Conservation (phyloP, 37 sponge, comb jelly and placozoan species). For the Agelas oroides region DNA sequence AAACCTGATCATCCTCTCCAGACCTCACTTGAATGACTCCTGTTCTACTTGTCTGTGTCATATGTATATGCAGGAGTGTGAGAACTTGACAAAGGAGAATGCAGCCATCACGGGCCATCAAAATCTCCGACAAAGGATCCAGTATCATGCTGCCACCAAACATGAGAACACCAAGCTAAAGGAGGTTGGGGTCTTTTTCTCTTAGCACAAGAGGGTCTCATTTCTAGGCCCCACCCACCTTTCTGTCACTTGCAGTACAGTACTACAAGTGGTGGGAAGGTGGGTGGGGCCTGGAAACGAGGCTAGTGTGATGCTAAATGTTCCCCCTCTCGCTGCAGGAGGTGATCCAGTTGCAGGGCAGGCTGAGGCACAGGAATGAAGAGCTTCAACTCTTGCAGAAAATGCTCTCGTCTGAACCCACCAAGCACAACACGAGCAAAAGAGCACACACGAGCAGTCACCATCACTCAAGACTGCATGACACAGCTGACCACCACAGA, state of each 20-base stretch:
- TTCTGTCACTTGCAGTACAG: too few species aligned
- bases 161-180: constrained; percentile 78
- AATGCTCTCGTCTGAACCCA: neutral
- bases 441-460: neutral
- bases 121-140: constrained; percentile 82
- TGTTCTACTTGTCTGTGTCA: neutral
- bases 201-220: neutral
- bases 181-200: constrained; percentile 51
- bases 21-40: neutral
- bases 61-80: constrained; percentile 49
- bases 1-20: neutral
- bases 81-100: constrained; percentile 74
- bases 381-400: constrained; percentile 23
- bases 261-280: too few species aligned
- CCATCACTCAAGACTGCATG: neutral
- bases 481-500: neutral
- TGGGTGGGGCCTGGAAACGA: too few species aligned
- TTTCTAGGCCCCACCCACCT: too few species aligned
- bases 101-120: constrained; percentile 75
- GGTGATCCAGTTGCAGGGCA: constrained; percentile 36
- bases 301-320: too few species aligned
- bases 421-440: neutral
- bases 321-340: constrained; percentile 14
- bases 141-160: constrained; percentile 78
- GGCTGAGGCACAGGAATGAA: constrained; percentile 34